Base-by-base conservation (phyloP, 2,113 vertebrate species). In the Lasiurus borealis region DNA sequence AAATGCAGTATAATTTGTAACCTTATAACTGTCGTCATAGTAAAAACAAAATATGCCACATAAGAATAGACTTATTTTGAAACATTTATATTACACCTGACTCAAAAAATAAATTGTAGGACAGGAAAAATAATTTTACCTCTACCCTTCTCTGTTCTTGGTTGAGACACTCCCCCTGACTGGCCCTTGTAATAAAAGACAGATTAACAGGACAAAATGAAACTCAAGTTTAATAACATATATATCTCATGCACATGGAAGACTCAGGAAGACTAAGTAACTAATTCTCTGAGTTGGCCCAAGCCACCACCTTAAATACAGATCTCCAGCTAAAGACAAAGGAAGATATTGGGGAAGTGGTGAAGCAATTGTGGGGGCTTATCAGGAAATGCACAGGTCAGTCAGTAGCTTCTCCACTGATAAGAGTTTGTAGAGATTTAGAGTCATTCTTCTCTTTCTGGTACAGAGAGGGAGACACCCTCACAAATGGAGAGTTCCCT, bases 1-100 rank as follows among this genome's bases (percentile, higher is more conserved):
- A 85, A 88, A 46, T 88, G 44, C 6, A 81, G 4, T 77, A 27
- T 80, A 69, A 54, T 93, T 68, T 82, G 44, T 89, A 88, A 94
- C 8, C 4, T 92, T 12, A 68, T 59, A 64, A 94, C 88, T 93
- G n/a, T 31, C 40, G 18, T 91, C 16, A 46, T 2, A 86, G 21
- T 54, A 44, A 46, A 84, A 82, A 18, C 25, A 93, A 96, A 90
- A 82, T 46, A 89, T 48, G 10, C 4, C 44, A 64, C 40, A 86
- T 48, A 21, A 81, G 76, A 82, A 92, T 64, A 34, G 40, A 29
- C 13, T 80, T 93, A 78, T 64, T 93, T 85, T 62, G 19, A 57
- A 72, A 29, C 13, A 76, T 40, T 64, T 76, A 19, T 85, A 54
- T 92, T 85, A 71, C 18, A 54, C 44, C 82, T 94, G 34, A 88